phyloP scores from a whole-genome alignment of 1,140 invertebrate species.

The Riptortus pedestris region DNA sequence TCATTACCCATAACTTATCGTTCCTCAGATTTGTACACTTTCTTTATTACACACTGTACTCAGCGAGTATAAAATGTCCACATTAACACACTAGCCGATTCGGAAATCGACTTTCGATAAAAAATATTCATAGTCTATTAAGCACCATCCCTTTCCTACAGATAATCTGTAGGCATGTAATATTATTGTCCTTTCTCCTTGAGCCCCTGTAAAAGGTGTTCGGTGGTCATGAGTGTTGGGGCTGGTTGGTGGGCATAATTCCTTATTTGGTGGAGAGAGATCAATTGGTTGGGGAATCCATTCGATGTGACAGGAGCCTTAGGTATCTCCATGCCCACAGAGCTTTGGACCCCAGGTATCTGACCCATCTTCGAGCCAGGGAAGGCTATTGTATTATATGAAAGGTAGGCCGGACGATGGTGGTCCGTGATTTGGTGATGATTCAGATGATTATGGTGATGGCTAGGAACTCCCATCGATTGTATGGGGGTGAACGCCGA shows the following conservation, averaged over 20 bases:
- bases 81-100: neutral
- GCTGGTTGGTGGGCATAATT: conserved; percentile 88
- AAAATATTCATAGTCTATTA: conserved; percentile 15
- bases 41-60: neutral
- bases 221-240: conserved; percentile 32
- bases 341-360: conserved; percentile 30
- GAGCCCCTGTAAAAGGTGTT: conserved; percentile 35
- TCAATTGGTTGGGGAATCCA: conserved; percentile 85
- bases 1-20: neutral
- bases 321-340: conserved; percentile 38
- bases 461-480: conserved; percentile 61
- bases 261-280: conserved; percentile 90
- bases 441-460: conserved; percentile 53
- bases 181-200: conserved; percentile 33
- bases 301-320: conserved; percentile 48
- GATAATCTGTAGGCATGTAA: conserved; percentile 18
- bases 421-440: conserved; percentile 52
- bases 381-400: conserved; percentile 70
- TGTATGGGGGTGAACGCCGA: conserved; percentile 86
- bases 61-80: conserved; percentile 5
- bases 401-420: conserved; percentile 64
- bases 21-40: conserved; percentile 12
- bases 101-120: neutral
- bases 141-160: conserved; percentile 17
- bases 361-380: conserved; percentile 38